Evolutionary conservation across 2,113 vertebrate genomes (phyloP).

Genomic region (Nerophis lumbriciformis): DNA sequence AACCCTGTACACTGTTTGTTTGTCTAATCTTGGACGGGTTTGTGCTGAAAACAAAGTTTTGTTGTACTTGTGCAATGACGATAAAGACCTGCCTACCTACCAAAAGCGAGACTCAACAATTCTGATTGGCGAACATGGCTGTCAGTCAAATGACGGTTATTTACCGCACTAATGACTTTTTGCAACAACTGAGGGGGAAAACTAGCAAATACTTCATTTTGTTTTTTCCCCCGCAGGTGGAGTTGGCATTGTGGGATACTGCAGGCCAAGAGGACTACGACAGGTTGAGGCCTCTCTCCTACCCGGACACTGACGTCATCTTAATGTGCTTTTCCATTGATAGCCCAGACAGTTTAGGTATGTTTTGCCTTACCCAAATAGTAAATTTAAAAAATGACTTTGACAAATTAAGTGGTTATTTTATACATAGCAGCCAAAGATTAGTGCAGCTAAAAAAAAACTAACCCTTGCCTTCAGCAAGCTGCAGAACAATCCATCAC

Average conservation of each 20-base stretch:
- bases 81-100: too few species aligned
- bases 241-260: conserved; percentile 95
- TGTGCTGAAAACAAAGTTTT: too few species aligned
- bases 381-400: neutral
- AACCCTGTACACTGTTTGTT: too few species aligned
- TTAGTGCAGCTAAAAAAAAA: conserved; percentile 49
- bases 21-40: too few species aligned
- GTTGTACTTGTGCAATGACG: too few species aligned
- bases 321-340: conserved; percentile 99
- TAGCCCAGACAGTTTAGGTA: conserved; percentile 95
- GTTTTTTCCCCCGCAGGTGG: conserved; percentile 76
- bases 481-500: conserved; percentile 50
- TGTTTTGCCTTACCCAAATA: neutral
- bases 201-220: neutral
- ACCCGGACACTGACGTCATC: conserved; percentile 96
- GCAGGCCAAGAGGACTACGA: conserved; percentile 98
- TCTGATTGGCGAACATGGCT: too few species aligned
- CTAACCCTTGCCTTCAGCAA: conserved; percentile 28
- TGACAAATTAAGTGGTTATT: neutral
- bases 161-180: too few species aligned
- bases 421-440: conserved; percentile 20
- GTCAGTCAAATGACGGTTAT: too few species aligned
- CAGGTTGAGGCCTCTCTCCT: conserved; percentile 90
- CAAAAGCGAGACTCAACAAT: too few species aligned
- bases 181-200: too few species aligned